Evolutionary conservation across 2,113 vertebrate species (phyloP).

Genomic region (Fregetta grallaria): DNA sequence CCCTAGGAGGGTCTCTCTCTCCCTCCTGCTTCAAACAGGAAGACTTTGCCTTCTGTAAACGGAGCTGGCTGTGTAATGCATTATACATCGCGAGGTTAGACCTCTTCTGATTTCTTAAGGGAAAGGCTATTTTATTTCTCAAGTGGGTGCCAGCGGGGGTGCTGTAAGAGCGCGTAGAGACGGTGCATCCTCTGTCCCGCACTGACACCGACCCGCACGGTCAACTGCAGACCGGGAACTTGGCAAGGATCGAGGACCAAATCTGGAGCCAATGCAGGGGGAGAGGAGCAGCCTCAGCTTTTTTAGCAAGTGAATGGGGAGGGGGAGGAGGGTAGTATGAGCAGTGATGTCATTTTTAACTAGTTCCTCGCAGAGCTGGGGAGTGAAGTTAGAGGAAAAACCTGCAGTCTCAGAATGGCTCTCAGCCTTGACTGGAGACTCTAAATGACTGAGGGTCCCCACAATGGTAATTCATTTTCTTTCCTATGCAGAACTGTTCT

Average conservation of each 20-base stretch:
- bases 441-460: conserved; percentile 63
- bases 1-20: conserved; percentile 23
- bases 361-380: conserved; percentile 62
- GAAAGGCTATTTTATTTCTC: conserved; percentile 20
- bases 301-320: conserved; percentile 60
- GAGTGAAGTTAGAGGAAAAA: conserved; percentile 74
- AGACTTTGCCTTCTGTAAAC: conserved; percentile 63
- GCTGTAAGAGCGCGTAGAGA: not conserved
- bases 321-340: conserved; percentile 43
- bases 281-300: conserved; percentile 60
- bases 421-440: conserved; percentile 62
- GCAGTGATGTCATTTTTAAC: conserved; percentile 75
- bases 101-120: conserved; percentile 31
- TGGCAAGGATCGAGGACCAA: conserved; percentile 29
- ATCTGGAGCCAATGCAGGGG: conserved; percentile 71
- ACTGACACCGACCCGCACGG: not conserved
- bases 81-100: conserved; percentile 7
- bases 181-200: not conserved
- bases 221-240: not conserved
- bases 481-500: conserved; percentile 48
- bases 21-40: conserved; percentile 47
- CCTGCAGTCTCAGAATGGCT: conserved; percentile 68
- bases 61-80: conserved; percentile 56
- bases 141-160: not conserved
- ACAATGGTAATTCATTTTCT: conserved; percentile 57